These are phyloP conservation scores for Cyrtonyx montezumae DNA, from an alignment of 2,113 vertebrate genomes.

Conservation along the genomic window DNA sequence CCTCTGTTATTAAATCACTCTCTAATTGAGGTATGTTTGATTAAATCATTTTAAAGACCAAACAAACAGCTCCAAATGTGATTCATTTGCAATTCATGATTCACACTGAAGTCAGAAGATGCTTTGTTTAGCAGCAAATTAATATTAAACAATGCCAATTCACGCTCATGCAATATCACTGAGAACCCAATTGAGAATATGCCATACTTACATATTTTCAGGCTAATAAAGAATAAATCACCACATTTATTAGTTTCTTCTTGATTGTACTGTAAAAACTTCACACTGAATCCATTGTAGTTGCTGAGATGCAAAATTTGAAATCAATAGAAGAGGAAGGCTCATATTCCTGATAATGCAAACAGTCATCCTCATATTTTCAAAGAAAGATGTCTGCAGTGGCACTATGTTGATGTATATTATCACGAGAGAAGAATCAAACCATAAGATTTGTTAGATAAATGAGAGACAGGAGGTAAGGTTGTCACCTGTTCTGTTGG, in stretches of 20 bases:
- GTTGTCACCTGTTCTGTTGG: not conserved
- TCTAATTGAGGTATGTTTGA: constrained; percentile 34
- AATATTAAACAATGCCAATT: constrained; percentile 31
- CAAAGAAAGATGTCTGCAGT: not conserved
- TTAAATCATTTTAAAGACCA: constrained; percentile 36
- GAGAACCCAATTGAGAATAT: not conserved
- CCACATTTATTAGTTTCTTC: not conserved
- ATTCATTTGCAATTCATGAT: constrained; percentile 55
- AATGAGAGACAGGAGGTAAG: not conserved
- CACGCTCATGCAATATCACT: not conserved
- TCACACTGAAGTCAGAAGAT: constrained; percentile 17
- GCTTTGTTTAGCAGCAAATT: constrained; percentile 40
- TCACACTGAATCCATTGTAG: not conserved
- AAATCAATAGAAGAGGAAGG: not conserved
- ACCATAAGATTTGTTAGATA: not conserved
- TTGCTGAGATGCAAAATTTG: not conserved
- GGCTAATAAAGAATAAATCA: not conserved
- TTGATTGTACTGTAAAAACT: not conserved
- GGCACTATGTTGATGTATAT: not conserved
- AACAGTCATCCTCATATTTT: not conserved
- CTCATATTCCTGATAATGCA: not conserved
- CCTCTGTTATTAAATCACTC: constrained; percentile 57
- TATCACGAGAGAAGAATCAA: not conserved
- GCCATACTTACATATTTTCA: not conserved
- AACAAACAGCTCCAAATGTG: constrained; percentile 34